These are phyloP conservation scores for Pelvicachromis taeniatus DNA, from an alignment of 2,113 vertebrate genomes.

Conservation along the genomic window DNA sequence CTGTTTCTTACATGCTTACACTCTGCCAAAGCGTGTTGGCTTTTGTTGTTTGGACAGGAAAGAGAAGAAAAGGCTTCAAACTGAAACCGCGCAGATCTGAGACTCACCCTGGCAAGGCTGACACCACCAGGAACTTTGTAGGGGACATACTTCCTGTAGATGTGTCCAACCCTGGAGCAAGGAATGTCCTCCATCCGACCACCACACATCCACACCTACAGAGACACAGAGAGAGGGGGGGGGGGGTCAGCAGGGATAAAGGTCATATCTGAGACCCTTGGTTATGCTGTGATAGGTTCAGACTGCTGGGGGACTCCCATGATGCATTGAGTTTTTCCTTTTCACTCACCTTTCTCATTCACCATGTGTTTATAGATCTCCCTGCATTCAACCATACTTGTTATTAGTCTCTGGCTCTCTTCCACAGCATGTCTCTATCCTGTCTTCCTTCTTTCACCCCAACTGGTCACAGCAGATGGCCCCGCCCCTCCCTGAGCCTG, in stretches of 20 bases:
- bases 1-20: neutral
- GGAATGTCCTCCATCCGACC: constrained; percentile 80
- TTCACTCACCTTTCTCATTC: too few relatives aligned
- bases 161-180: constrained; percentile 95
- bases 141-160: constrained; percentile 97
- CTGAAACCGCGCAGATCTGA: neutral
- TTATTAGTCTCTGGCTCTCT: too few relatives aligned
- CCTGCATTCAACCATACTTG: too few relatives aligned
- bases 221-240: neutral
- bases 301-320: too few relatives aligned
- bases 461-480: too few relatives aligned
- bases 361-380: too few relatives aligned
- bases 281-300: too few relatives aligned
- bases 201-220: constrained; percentile 78
- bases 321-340: too few relatives aligned
- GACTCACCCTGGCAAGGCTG: constrained; percentile 88
- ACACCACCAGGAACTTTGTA: constrained; percentile 95
- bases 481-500: too few relatives aligned
- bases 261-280: neutral
- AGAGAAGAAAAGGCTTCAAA: neutral
- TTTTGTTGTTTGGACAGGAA: neutral
- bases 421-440: too few relatives aligned
- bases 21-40: neutral
- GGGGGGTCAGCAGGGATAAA: neutral
- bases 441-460: too few relatives aligned